Evolutionary conservation across 2,888 invertebrate genomes (phyloP).

Genomic region (Epistrophe grossulariae): DNA sequence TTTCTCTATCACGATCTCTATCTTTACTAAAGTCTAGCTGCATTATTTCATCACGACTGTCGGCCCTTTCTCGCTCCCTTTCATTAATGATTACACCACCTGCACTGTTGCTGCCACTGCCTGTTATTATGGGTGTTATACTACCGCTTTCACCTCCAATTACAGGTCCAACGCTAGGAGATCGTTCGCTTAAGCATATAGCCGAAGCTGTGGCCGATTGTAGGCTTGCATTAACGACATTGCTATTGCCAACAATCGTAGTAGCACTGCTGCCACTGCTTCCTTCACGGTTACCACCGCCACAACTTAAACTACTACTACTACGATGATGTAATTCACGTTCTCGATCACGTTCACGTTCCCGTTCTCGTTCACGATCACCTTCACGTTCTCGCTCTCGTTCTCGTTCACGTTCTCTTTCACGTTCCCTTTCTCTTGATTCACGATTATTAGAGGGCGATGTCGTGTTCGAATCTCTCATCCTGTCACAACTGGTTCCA

Average conservation of each 20-base stretch:
- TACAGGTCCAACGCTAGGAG: conserved; percentile 82
- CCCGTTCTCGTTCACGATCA: conserved; percentile 80
- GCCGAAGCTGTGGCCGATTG: conserved; percentile 80
- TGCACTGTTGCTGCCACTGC: conserved; percentile 78
- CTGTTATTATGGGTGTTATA: conserved; percentile 72
- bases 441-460: conserved; percentile 81
- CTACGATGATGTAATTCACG: conserved; percentile 82
- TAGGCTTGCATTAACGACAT: conserved; percentile 80
- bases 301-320: conserved; percentile 82
- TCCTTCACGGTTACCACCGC: conserved; percentile 77
- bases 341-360: conserved; percentile 81
- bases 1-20: conserved; percentile 87
- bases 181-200: conserved; percentile 82
- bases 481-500: conserved; percentile 83
- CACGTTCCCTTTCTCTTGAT: conserved; percentile 79
- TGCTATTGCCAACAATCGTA: conserved; percentile 80
- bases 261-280: conserved; percentile 77
- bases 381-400: conserved; percentile 80
- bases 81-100: conserved; percentile 79
- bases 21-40: conserved; percentile 83
- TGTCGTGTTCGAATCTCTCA: conserved; percentile 83
- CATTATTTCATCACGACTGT: conserved; percentile 83
- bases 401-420: conserved; percentile 81
- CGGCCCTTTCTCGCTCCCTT: conserved; percentile 77
- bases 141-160: conserved; percentile 78